Percentiles rank a stretch among this genome's conserved stretches.
These are phyloP conservation scores for Heliconius melpomene DNA, from an alignment of 1,140 invertebrate genomes.

Conservation along the genomic window DNA sequence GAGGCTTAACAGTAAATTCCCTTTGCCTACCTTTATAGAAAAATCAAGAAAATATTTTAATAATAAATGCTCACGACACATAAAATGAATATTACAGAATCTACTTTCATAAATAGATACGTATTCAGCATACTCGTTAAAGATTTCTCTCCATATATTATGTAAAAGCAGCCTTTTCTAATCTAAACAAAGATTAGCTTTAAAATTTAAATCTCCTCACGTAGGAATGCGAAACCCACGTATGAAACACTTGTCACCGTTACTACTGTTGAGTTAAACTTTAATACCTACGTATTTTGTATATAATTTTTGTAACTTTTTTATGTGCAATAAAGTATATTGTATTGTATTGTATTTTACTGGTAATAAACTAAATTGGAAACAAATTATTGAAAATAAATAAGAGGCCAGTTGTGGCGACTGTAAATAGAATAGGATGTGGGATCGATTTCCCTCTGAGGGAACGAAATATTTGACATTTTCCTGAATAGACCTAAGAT, in stretches of 20 bases:
- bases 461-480: not conserved
- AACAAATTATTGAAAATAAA: too few species aligned
- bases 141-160: slow-evolving; percentile 31
- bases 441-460: too few species aligned
- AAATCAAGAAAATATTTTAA: not conserved
- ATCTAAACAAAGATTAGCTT: slow-evolving; percentile 21
- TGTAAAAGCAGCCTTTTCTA: slow-evolving; percentile 21
- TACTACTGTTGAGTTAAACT: not conserved
- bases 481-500: not conserved
- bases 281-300: too few species aligned
- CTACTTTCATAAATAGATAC: not conserved
- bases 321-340: too few species aligned
- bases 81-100: not conserved
- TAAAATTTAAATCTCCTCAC: slow-evolving; percentile 30
- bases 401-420: too few species aligned
- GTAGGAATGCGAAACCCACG: slow-evolving; percentile 16
- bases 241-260: not conserved
- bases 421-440: not conserved
- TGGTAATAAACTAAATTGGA: too few species aligned
- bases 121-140: slow-evolving; percentile 23
- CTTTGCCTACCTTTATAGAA: not conserved
- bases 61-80: not conserved
- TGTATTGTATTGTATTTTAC: too few species aligned
- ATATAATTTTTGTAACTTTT: too few species aligned
- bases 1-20: too few species aligned